These are phyloP conservation scores for Notechis scutatus DNA, from an alignment of 2,113 vertebrate genomes.

Conservation along the genomic window DNA sequence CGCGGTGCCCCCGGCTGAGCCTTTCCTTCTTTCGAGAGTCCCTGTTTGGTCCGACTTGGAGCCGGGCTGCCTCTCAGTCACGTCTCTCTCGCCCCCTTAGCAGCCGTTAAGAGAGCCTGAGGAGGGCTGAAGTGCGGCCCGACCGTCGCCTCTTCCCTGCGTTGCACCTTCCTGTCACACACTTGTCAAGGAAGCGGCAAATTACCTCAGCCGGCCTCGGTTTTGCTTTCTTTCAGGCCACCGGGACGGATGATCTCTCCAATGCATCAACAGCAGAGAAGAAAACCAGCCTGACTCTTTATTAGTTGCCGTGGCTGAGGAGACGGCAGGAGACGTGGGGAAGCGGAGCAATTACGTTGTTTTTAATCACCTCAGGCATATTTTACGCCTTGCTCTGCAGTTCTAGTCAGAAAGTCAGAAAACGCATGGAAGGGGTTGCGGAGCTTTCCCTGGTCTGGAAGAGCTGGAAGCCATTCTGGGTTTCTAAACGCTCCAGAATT, in stretches of 20 bases:
- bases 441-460: neutral
- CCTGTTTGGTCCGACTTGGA: neutral
- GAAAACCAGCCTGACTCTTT: neutral
- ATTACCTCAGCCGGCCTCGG: neutral
- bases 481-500: neutral
- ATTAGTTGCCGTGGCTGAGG: neutral
- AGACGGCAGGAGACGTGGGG: neutral
- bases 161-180: constrained; percentile 9
- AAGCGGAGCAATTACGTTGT: constrained; percentile 26
- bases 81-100: neutral
- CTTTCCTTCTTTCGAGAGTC: neutral
- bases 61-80: neutral
- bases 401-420: neutral
- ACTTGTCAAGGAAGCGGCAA: constrained; percentile 1
- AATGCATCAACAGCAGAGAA: neutral
- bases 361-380: constrained; percentile 19
- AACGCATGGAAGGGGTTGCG: neutral
- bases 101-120: neutral
- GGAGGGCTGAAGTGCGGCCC: neutral
- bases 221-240: constrained; percentile 1
- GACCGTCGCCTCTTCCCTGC: neutral
- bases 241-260: neutral
- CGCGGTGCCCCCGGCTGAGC: neutral
- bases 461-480: neutral
- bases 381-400: constrained; percentile 16